These are phyloP conservation scores for Pseudopipra pipra DNA, from an alignment of 2,113 vertebrate species.

Conservation along the genomic window DNA sequence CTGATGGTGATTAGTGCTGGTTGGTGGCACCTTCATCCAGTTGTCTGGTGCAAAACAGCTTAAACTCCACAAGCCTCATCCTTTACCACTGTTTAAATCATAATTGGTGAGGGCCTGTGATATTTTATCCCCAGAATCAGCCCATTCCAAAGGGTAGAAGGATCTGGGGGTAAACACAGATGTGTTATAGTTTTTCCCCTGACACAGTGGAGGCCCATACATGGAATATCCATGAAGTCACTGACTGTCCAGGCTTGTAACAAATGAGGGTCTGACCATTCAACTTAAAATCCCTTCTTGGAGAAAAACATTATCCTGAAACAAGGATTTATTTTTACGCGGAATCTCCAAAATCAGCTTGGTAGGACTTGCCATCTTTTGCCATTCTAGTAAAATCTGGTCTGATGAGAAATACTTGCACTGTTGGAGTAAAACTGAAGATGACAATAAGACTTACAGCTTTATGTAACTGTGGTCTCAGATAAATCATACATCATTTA, in stretches of 20 bases:
- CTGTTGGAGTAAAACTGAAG: neutral
- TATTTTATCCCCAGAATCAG: neutral
- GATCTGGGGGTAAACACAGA: neutral
- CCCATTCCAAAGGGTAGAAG: neutral
- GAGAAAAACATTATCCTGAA: neutral
- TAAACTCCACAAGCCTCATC: neutral
- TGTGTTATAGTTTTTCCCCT: neutral
- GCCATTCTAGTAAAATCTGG: neutral
- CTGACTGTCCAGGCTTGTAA: neutral
- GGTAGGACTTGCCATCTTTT: neutral
- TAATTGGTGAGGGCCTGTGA: neutral
- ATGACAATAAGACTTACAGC: neutral
- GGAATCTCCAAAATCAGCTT: neutral
- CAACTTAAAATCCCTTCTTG: neutral
- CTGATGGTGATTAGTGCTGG: neutral
- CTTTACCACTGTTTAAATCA: fast-evolving
- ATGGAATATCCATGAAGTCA: neutral
- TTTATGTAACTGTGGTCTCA: neutral
- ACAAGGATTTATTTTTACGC: neutral
- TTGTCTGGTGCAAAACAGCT: neutral
- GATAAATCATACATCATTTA: neutral
- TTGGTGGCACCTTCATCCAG: neutral
- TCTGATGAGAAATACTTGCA: neutral
- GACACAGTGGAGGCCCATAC: neutral
- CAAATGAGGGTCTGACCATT: neutral